A percentile compares a stretch with the other conserved stretches of the same genome.
Conservation (phyloP, 2,113 vertebrate genomes). For the Chaenogobius annularis region DNA sequence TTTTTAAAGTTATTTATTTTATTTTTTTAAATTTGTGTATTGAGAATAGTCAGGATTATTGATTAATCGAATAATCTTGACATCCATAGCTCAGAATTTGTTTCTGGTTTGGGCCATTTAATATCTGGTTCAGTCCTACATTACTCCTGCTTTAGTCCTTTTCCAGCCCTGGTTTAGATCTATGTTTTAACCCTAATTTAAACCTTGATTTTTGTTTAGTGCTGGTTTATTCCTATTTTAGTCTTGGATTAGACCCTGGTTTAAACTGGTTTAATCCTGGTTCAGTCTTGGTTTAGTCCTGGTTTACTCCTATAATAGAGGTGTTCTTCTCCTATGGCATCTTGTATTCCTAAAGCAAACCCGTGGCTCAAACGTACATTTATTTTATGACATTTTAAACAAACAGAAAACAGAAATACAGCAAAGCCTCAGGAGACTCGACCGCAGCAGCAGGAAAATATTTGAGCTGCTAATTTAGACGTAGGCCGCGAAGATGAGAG, state of each 20-base stretch:
- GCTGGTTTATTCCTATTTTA: neutral
- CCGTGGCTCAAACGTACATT: neutral
- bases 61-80: too few species aligned
- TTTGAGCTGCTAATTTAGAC: constrained; percentile 2
- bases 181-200: too few species aligned
- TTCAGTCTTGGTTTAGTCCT: neutral
- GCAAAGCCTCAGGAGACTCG: neutral
- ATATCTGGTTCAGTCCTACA: neutral
- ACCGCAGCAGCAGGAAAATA: neutral
- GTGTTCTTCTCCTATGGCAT: neutral
- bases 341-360: neutral
- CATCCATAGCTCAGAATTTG: too few species aligned
- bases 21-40: too few species aligned
- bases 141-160: neutral
- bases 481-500: neutral
- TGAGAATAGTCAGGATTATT: too few species aligned
- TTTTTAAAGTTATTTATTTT: too few species aligned
- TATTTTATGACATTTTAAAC: constrained; percentile 3
- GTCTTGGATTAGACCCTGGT: neutral
- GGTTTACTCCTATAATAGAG: neutral
- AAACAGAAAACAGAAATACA: constrained; percentile 2
- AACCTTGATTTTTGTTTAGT: neutral
- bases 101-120: neutral
- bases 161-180: neutral
- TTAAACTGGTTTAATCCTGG: neutral